Evolutionary conservation across 2,888 invertebrate species (phyloP).

Genomic region (Hoplodrina ambigua): DNA sequence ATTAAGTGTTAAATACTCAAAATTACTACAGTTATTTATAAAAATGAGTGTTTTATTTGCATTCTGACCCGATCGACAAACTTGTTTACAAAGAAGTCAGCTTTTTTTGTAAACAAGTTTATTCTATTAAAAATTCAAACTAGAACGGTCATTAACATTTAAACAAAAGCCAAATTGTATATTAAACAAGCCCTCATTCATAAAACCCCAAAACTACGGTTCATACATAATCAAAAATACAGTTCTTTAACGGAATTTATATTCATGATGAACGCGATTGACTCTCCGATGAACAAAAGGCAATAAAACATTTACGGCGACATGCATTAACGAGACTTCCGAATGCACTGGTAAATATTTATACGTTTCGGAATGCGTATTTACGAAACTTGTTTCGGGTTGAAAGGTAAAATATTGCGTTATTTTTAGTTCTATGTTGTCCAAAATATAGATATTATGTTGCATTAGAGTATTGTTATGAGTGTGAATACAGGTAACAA

Average conservation of each 20-base stretch:
- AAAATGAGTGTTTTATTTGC: too few species aligned
- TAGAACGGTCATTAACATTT: constrained; percentile 1
- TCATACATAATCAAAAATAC: constrained; percentile 31
- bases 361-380: constrained; percentile 63
- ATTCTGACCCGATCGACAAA: too few species aligned
- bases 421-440: not conserved
- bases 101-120: too few species aligned
- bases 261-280: constrained; percentile 63
- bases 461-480: not conserved
- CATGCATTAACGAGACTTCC: constrained; percentile 75
- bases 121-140: constrained; percentile 1
- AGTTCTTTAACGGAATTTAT: constrained; percentile 45
- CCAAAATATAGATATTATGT: not conserved
- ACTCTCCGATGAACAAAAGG: constrained; percentile 66
- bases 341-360: constrained; percentile 76
- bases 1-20: too few species aligned
- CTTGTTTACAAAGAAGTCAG: too few species aligned
- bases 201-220: constrained; percentile 9
- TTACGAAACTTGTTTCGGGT: constrained; percentile 23
- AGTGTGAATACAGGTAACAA: too few species aligned
- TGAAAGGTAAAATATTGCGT: constrained; percentile 8
- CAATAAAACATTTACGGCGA: constrained; percentile 74
- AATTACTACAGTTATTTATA: too few species aligned
- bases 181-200: constrained; percentile 6
- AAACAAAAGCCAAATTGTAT: constrained; percentile 11